Evolutionary conservation across 2,888 invertebrate genomes (phyloP), one percentile per base, ranked within the genome.

Genomic region (Sphaerophoria rueppellii): DNA sequence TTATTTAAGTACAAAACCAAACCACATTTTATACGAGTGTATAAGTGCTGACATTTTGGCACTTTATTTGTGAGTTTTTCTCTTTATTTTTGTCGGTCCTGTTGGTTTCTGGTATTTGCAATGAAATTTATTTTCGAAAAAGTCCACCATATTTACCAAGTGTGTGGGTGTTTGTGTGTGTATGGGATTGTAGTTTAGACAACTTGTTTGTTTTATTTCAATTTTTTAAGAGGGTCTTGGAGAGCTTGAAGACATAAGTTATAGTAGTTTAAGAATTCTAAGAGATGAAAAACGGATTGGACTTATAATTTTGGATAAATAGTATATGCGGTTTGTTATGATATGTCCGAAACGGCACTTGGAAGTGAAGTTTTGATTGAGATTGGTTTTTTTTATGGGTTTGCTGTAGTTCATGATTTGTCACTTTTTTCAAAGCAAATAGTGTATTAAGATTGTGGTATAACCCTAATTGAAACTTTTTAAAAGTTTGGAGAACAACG

Each of bases 21-120:
- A 85, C 71, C 83, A 40, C 75, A 80, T 80, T 83, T 67, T 80
- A 75, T 85, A 76, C 72, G 72, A 80, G 75, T 83, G 72, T 85
- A 80, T 83, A 81, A 80, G 76, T 85, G 80, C 81, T 85, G 80
- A 81, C 80, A 85, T 85, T 85, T 80, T 85, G 83, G 76, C 83
- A 85, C 80, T 85, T 85, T 85, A 85, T 85, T 85, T 81, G 83
- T 43, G 65, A 80, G 60, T 60, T 43, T 57, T 71, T 48, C 46
- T 69, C 32, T 58, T 61, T 71, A 37, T 46, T 63, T 72, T 43
- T 55, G 46, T 77, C 60, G 60, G 60, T 76, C 48, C 63, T 69
- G 35, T 55, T 67, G 65, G 65, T 63, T 79, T 71, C 63, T 65
- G 50, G 55, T 74, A 65, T 80, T 83, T 81, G 69, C 57, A 72